phyloP scores from a whole-genome alignment of 1,140 invertebrate species.

The Brachionus asplanchnoidis region DNA sequence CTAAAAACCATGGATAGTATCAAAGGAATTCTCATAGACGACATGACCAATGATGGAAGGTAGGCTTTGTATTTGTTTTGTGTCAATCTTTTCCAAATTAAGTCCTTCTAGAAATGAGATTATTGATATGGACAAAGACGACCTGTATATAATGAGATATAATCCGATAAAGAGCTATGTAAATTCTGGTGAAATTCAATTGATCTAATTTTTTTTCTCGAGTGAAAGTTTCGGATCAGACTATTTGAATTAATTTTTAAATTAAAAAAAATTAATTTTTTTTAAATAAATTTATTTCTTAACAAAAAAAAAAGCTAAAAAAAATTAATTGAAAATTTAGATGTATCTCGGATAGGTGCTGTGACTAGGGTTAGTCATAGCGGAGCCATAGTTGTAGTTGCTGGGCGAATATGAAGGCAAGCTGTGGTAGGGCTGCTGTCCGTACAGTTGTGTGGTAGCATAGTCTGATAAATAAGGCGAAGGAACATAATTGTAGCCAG shows the following conservation, averaged over 20 bases:
- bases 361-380: no score
- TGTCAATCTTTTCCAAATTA: not conserved
- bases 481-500: no score
- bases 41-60: slow-evolving; percentile 32
- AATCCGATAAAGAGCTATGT: slow-evolving; percentile 38
- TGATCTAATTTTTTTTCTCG: not conserved
- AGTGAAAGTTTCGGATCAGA: not conserved
- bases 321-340: no score
- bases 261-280: not conserved
- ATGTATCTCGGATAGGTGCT: no score
- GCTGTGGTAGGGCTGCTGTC: no score
- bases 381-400: no score
- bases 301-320: no score
- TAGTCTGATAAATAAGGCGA: no score
- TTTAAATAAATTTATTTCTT: not conserved
- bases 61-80: not conserved
- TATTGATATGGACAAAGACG: slow-evolving; percentile 23
- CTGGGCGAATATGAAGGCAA: no score
- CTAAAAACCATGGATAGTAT: slow-evolving; percentile 26
- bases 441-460: no score
- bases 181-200: slow-evolving; percentile 21
- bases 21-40: slow-evolving; percentile 39
- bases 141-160: slow-evolving; percentile 37
- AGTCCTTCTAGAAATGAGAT: slow-evolving; percentile 26
- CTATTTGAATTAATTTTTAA: not conserved